phyloP scores from a whole-genome alignment of 2,888 invertebrate species.

The Mantis religiosa region DNA sequence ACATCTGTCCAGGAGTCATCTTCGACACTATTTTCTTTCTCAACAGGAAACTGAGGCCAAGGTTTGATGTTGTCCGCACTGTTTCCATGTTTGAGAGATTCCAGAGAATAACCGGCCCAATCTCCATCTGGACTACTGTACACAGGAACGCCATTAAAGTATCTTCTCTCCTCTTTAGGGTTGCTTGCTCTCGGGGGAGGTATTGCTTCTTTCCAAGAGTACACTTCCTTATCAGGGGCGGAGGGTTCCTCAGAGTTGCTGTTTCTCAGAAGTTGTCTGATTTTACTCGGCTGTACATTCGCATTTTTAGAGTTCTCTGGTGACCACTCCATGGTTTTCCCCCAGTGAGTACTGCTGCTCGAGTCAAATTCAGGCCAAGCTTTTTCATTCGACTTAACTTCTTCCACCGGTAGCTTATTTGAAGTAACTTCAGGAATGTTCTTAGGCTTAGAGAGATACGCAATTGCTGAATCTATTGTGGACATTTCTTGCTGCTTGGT shows the following conservation, averaged over 20 bases:
- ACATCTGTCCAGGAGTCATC: neutral
- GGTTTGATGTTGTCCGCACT: neutral
- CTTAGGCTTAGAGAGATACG: neutral
- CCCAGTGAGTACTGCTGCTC: neutral
- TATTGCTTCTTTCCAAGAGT: neutral
- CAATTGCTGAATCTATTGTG: conserved; percentile 16
- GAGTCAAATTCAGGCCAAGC: neutral
- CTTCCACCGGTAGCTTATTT: neutral
- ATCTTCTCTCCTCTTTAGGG: conserved; percentile 15
- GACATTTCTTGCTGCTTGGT: neutral
- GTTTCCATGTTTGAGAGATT: conserved; percentile 22
- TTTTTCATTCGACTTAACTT: neutral
- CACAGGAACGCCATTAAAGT: conserved; percentile 9
- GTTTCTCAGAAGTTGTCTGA: neutral
- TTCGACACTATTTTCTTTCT: neutral
- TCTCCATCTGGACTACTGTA: conserved; percentile 8
- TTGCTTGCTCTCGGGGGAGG: neutral
- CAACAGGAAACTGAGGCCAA: neutral
- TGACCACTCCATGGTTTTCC: neutral
- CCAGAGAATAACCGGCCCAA: conserved; percentile 16
- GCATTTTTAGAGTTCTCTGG: neutral
- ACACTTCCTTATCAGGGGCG: neutral
- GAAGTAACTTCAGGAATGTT: neutral
- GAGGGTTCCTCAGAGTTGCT: neutral
- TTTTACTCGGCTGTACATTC: neutral